Evolutionary conservation across 2,797 vertebrate species (phyloP), one percentile per base, ranked within the genome.

Genomic region (Onychomys leucogaster): DNA sequence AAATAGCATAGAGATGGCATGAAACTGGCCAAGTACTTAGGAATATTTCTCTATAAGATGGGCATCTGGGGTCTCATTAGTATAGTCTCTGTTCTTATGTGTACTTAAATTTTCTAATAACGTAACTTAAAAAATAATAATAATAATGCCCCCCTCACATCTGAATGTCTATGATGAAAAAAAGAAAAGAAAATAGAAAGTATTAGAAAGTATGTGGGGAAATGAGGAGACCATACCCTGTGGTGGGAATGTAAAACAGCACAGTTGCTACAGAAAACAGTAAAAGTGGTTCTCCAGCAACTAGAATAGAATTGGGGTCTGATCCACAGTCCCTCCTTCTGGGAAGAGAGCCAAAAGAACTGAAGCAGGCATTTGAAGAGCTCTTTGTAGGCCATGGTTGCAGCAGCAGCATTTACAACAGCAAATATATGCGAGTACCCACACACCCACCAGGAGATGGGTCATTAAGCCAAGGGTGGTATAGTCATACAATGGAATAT

Each of bases 11-110:
- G 5, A 69, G 12, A 90, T 46, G 71, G 81, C 11, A 94, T 92
- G 88, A 94, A 96, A 90, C 19, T 84, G 49, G 29, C 23, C 61
- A 46, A 29, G 52, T 91, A 49, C 41, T 71, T 78, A 41, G 83
- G 90, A 77, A 23, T 73, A 4, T 86, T 77, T 23, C 67, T 37
- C 3, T 91, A 0, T 37, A 61, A 77, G 41, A 80, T 19, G 7
- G 49, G 32, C 23, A 63, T 7, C 34, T 16, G 57, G 23, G 12
- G 25, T 9, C 23, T 93, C n/a, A 90, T 85, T 67, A 52, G 57
- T 76, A 90, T n/a, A 77, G 46, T 67, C 21, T 91, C 82, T 77
- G 49, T 16, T 75, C 94, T 57, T 73, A 11, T 34, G 23, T 69
- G 29, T 46, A 25, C 37, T 91, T 77, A 34, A 78, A 94, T 69